Conservation (phyloP, 2,797 vertebrate genomes). For the Uromys caudimaculatus region DNA sequence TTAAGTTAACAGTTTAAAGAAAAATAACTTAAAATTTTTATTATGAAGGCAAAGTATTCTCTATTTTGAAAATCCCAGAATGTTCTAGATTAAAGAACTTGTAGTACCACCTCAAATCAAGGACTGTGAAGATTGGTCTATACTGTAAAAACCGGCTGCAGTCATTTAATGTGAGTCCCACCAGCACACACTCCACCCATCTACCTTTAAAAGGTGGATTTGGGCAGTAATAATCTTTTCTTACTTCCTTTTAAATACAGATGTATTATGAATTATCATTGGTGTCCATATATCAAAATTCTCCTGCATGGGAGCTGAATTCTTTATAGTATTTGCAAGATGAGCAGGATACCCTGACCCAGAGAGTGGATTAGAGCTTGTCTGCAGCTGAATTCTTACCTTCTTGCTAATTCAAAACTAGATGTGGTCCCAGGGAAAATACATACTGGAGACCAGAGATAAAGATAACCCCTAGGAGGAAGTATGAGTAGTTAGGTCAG, state of each 20-base stretch:
- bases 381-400: background rate
- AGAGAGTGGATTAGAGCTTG: background rate
- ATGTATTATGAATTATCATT: background rate
- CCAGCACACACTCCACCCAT: background rate
- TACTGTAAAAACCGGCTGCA: background rate
- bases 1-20: conserved; percentile 30
- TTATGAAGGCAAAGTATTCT: background rate
- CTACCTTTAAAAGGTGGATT: background rate
- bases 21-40: background rate
- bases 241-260: conserved; percentile 43
- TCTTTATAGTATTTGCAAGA: background rate
- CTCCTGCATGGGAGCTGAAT: background rate
- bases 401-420: background rate
- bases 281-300: background rate
- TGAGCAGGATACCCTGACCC: background rate
- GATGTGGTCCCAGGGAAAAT: background rate
- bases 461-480: background rate
- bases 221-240: background rate
- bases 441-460: background rate
- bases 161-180: background rate
- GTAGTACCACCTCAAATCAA: background rate
- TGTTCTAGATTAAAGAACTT: background rate
- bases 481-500: background rate
- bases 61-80: background rate
- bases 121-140: background rate